Conservation (phyloP, 2,113 vertebrate species). For the Callaeas wilsoni region DNA sequence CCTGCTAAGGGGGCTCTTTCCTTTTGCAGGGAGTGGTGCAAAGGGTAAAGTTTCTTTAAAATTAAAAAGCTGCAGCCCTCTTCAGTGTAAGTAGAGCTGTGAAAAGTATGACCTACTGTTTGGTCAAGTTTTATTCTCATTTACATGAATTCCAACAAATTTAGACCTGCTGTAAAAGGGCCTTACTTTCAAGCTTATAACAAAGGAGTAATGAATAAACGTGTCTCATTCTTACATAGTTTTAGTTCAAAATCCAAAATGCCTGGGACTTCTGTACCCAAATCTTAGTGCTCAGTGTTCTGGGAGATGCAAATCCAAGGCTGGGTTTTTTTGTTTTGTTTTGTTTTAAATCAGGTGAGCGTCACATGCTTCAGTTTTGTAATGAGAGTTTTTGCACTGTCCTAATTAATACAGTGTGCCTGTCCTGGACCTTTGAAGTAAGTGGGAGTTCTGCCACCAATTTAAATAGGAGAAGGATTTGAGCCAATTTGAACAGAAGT, state of each 20-base stretch:
- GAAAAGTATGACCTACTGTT: background rate
- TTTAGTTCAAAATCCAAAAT: background rate
- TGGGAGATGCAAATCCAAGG: background rate
- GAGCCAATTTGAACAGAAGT: conserved; percentile 68
- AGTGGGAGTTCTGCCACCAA: conserved; percentile 62
- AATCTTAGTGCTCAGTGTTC: background rate
- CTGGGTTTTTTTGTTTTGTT: background rate
- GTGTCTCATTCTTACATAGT: background rate
- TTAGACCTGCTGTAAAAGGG: background rate
- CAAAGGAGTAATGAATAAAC: background rate
- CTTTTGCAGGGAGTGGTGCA: background rate
- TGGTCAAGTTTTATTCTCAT: background rate
- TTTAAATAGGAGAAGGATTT: conserved; percentile 63
- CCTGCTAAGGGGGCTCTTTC: background rate
- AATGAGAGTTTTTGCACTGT: conserved; percentile 46
- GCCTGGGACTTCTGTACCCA: background rate
- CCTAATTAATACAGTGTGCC: conserved; percentile 58
- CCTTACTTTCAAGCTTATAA: background rate
- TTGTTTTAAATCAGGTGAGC: conserved; percentile 48
- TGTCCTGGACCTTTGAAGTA: conserved; percentile 65
- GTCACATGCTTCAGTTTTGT: conserved; percentile 22
- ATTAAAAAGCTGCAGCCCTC: background rate
- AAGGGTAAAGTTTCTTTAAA: background rate
- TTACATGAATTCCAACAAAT: background rate
- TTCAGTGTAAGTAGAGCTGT: background rate